A percentile compares a stretch with the other conserved stretches of the same genome.
Evolutionary conservation across 2,888 invertebrate genomes (phyloP).

Genomic region (Resseliella maxima): DNA sequence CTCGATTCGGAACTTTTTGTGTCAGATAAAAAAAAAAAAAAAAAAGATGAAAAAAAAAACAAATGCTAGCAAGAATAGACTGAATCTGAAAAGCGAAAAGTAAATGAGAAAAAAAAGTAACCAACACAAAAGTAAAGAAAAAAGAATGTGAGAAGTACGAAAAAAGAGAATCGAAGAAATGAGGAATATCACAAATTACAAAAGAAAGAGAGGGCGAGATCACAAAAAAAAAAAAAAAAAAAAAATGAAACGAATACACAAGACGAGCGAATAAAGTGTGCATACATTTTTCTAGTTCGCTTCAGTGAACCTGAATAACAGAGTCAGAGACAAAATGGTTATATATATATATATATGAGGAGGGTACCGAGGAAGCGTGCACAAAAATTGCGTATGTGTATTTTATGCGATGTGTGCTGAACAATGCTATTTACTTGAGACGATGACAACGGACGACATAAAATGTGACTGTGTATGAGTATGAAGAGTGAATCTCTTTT

Average conservation of each 20-base stretch:
- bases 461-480: neutral
- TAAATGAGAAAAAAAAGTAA: too few species aligned
- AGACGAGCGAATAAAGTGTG: constrained; percentile 37
- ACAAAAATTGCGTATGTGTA: constrained; percentile 26
- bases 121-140: too few species aligned
- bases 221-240: neutral
- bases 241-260: neutral
- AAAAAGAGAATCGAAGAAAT: neutral
- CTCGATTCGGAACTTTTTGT: neutral
- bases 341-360: neutral
- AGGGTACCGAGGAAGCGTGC: neutral
- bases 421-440: neutral
- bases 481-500: neutral
- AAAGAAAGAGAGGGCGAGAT: neutral
- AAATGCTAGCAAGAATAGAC: too few species aligned
- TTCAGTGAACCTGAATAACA: constrained; percentile 41
- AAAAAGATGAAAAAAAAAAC: neutral
- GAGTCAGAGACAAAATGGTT: constrained; percentile 22
- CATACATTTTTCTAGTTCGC: constrained; percentile 23
- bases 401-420: constrained; percentile 5
- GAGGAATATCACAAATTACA: neutral
- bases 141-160: too few species aligned
- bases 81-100: too few species aligned
- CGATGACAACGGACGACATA: too few species aligned
- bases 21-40: neutral